phyloP scores from a whole-genome alignment of 2,113 vertebrate genomes.

The Triplophysa tibetana region DNA sequence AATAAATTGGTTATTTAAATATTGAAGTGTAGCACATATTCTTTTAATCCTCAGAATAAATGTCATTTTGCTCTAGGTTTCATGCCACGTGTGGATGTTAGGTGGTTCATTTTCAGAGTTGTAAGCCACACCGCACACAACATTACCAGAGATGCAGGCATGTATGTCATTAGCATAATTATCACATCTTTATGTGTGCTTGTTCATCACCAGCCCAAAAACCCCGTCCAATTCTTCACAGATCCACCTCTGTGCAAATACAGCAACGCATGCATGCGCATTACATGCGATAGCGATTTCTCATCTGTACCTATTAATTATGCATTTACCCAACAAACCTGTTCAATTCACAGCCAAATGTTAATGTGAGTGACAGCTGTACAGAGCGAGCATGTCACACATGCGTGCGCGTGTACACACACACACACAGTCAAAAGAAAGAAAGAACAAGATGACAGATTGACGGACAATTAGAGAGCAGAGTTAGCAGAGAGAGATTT shows the following conservation, averaged over 20 bases:
- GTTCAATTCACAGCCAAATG: slow-evolving; percentile 22
- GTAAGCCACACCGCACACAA: slow-evolving; percentile 31
- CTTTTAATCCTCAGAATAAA: neutral
- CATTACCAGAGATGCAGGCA: slow-evolving; percentile 19
- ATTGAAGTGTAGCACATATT: no score
- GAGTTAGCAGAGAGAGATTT: slow-evolving; percentile 18
- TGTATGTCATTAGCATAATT: slow-evolving; percentile 45
- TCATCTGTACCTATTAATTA: slow-evolving; percentile 39
- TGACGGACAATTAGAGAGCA: slow-evolving; percentile 51
- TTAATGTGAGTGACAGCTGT: slow-evolving; percentile 32
- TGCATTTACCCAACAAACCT: slow-evolving; percentile 39
- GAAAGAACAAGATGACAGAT: slow-evolving; percentile 17
- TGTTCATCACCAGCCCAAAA: slow-evolving; percentile 44
- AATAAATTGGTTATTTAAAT: neutral
- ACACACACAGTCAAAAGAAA: slow-evolving; percentile 10
- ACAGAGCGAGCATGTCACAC: slow-evolving; percentile 9
- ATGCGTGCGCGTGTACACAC: neutral
- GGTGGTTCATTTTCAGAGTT: slow-evolving; percentile 26
- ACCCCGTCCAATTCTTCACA: slow-evolving; percentile 9
- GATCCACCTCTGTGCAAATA: slow-evolving; percentile 34
- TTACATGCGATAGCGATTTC: neutral
- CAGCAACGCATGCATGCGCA: slow-evolving; percentile 17
- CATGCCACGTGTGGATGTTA: neutral
- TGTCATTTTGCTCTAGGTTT: neutral
- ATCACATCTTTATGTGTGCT: slow-evolving; percentile 46